Evolutionary conservation across 2,113 vertebrate species (phyloP), one percentile per base, ranked within the genome.

Genomic region (Psittacara wagleri): DNA sequence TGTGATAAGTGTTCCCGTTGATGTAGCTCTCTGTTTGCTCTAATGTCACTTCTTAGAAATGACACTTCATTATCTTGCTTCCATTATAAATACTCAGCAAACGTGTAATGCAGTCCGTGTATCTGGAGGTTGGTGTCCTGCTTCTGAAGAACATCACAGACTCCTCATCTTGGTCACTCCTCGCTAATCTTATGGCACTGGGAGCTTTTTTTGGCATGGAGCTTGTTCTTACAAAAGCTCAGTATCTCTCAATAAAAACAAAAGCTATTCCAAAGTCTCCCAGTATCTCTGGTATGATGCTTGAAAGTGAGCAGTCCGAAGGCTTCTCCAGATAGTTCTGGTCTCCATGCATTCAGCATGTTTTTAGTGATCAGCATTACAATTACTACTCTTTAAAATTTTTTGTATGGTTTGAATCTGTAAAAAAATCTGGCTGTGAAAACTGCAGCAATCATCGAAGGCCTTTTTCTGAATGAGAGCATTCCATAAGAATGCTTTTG

Each of bases 51-150:
- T 20, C 37, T 39, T 67, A 20, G 46, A 90, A 88, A 19, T 7
- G 17, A 1, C 17, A 13, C 28, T 67, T 44, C 8, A 49, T 81
- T 78, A 51, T 86, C 73, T 92, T 77, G 44, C 7, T 61, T 57
- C 33, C 4, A 1, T 64, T 87, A 13, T 11, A 73, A 87, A 31
- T 20, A 3, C 39, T 48, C 0, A 0, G n/a, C 59, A 23, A 37
- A 37, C 0, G 0, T 17, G 54, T 48, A 33, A 79, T 74, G 28
- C 17, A 22, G 41, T 6, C 20, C 2, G 0, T 35, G 11, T n/a
- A 3, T 62, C 44, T 67, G 68, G n/a, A 62, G 22, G 10, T 10
- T 5, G 3, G 20, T 41, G 72, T 44, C n/a, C 57, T 15, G 3
- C 57, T 73, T 17, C 39, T 43, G 29, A 55, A 66, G 49, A 72